These are phyloP conservation scores for Cheiracanthium punctorium DNA, from an alignment of 2,888 invertebrate species.

Conservation along the genomic window DNA sequence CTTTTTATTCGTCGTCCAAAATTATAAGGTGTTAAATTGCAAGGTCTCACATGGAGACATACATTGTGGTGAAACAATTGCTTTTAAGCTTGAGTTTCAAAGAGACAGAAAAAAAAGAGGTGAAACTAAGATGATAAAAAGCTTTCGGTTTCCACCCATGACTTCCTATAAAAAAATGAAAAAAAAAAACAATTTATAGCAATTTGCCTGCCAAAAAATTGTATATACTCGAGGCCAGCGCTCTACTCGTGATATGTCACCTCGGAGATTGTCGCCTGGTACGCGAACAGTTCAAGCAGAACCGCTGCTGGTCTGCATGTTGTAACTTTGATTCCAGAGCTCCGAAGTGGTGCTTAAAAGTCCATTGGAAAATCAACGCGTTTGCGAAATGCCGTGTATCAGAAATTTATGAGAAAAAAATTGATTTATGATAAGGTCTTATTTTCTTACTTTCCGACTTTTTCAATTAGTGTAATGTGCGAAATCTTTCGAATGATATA, in stretches of 20 bases:
- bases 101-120: background rate
- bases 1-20: background rate
- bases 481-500: too few species aligned
- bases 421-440: too few species aligned
- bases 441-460: too few species aligned
- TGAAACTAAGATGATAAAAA: background rate
- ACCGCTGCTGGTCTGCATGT: background rate
- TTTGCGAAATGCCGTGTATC: background rate
- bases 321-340: background rate
- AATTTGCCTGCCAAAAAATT: background rate
- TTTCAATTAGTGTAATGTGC: too few species aligned
- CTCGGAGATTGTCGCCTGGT: background rate
- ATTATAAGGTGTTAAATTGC: constrained; percentile 2
- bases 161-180: background rate
- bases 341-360: background rate
- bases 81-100: background rate
- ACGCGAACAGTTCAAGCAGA: background rate
- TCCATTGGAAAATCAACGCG: background rate
- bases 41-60: background rate
- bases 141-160: constrained; percentile 8
- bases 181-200: background rate
- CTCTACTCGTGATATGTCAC: background rate
- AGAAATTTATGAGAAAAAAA: background rate
- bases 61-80: background rate
- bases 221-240: constrained; percentile 9